Evolutionary conservation across 2,888 invertebrate species (phyloP).

Genomic region (Blastobasis lacticolella): DNA sequence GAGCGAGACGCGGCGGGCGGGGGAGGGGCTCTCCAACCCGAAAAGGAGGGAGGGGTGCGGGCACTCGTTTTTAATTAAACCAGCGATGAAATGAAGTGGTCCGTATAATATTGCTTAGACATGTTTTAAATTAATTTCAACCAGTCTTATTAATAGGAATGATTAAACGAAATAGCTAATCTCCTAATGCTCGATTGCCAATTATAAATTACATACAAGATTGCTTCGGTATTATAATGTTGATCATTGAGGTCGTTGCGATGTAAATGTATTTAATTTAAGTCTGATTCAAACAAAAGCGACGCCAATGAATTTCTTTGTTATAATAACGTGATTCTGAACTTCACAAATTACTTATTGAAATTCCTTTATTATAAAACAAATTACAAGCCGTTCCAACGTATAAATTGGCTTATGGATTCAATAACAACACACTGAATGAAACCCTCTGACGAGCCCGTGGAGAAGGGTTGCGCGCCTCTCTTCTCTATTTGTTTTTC

Average conservation of each 20-base stretch:
- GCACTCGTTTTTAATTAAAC: constrained; percentile 75
- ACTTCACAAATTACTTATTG: background rate
- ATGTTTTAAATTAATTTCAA: constrained; percentile 72
- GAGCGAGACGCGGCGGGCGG: constrained; percentile 64
- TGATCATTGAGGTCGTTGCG: no score
- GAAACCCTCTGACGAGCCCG: constrained; percentile 33
- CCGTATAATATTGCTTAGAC: constrained; percentile 73
- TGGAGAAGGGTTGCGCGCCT: constrained; percentile 52
- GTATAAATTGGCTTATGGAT: constrained; percentile 19
- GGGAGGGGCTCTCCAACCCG: constrained; percentile 64
- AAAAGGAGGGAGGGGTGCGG: constrained; percentile 67
- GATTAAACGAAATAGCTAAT: constrained; percentile 39
- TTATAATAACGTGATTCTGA: background rate
- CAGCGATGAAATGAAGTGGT: constrained; percentile 74
- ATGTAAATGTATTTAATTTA: no score
- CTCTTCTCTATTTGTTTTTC: constrained; percentile 65
- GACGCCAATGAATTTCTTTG: no score
- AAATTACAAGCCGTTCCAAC: constrained; percentile 10
- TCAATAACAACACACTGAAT: constrained; percentile 20
- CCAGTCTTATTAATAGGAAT: constrained; percentile 49
- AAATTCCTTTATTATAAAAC: background rate
- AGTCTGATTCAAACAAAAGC: no score
- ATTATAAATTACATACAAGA: no score
- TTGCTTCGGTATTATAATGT: no score
- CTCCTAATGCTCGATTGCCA: background rate